Evolutionary conservation across 2,888 invertebrate genomes (phyloP).

Genomic region (Drosophila ustulata): DNA sequence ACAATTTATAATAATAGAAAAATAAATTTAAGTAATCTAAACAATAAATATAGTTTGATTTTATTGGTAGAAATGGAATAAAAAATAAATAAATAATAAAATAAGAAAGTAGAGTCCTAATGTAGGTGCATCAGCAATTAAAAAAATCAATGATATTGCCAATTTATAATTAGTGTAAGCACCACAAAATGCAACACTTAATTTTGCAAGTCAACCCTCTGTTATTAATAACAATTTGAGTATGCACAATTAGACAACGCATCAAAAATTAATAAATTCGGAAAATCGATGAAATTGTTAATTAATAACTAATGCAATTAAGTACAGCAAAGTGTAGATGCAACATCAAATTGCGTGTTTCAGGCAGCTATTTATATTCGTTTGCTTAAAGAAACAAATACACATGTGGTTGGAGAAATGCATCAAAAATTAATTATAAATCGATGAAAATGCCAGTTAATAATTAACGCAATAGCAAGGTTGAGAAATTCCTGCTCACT

Average conservation of each 20-base stretch:
- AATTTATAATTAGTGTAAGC: background rate
- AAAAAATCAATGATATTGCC: conserved; percentile 4
- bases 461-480: background rate
- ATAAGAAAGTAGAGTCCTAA: background rate
- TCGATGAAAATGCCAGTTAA: conserved; percentile 10
- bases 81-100: background rate
- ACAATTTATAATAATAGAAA: no score
- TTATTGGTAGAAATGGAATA: background rate
- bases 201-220: background rate
- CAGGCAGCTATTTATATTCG: background rate
- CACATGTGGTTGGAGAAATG: background rate
- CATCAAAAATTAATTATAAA: conserved; percentile 1
- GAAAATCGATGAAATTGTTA: conserved; percentile 4
- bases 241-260: background rate
- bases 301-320: conserved; percentile 2
- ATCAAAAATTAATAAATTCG: background rate
- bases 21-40: no score
- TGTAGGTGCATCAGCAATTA: background rate
- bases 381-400: background rate
- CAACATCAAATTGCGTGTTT: background rate
- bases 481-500: background rate
- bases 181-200: background rate
- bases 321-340: background rate
- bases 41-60: background rate
- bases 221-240: background rate